Percentiles rank a stretch among this genome's conserved stretches.
These are phyloP conservation scores for Sebastes minor DNA, from an alignment of 2,797 vertebrate species.

Conservation along the genomic window DNA sequence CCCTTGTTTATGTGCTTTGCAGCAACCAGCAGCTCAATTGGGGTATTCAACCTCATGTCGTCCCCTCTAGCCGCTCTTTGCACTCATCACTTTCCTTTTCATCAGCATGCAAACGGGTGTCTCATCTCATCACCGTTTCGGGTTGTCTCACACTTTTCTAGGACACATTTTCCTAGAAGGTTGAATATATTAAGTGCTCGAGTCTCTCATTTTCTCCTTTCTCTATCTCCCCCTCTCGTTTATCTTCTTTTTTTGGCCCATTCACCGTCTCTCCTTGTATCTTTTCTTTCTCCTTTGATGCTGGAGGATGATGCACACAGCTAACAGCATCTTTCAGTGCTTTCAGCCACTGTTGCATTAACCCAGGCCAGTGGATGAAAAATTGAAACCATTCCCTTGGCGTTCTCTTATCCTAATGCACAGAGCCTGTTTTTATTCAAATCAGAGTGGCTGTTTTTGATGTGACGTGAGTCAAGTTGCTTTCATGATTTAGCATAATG, in stretches of 20 bases:
- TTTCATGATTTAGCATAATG: slow-evolving; percentile 27
- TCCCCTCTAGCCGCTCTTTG: slow-evolving; percentile 21
- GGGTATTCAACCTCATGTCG: slow-evolving; percentile 17
- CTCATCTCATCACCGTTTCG: slow-evolving; percentile 51
- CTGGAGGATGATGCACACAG: slow-evolving; percentile 26
- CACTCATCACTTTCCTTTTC: slow-evolving; percentile 42
- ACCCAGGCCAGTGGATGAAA: slow-evolving; percentile 30
- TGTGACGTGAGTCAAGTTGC: slow-evolving; percentile 21
- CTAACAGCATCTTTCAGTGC: slow-evolving; percentile 33
- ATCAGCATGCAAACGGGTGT: slow-evolving; percentile 52
- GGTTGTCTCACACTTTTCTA: slow-evolving; percentile 49
- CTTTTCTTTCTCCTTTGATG: slow-evolving; percentile 28
- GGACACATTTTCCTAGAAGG: slow-evolving; percentile 69
- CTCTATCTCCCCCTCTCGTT: slow-evolving; percentile 5
- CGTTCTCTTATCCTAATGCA: slow-evolving; percentile 25
- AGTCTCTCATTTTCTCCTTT: slow-evolving; percentile 21
- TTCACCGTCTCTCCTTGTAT: not conserved
- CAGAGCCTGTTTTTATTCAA: slow-evolving; percentile 28
- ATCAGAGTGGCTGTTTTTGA: slow-evolving; percentile 15
- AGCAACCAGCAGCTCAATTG: slow-evolving; percentile 38
- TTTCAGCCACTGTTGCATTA: slow-evolving; percentile 51
- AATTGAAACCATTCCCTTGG: slow-evolving; percentile 38
- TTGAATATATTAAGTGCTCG: slow-evolving; percentile 60
- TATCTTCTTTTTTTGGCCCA: not conserved
- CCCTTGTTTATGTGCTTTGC: slow-evolving; percentile 59